These are phyloP conservation scores for Drosophila melanosoma DNA, from an alignment of 2,888 invertebrate species.

Conservation along the genomic window DNA sequence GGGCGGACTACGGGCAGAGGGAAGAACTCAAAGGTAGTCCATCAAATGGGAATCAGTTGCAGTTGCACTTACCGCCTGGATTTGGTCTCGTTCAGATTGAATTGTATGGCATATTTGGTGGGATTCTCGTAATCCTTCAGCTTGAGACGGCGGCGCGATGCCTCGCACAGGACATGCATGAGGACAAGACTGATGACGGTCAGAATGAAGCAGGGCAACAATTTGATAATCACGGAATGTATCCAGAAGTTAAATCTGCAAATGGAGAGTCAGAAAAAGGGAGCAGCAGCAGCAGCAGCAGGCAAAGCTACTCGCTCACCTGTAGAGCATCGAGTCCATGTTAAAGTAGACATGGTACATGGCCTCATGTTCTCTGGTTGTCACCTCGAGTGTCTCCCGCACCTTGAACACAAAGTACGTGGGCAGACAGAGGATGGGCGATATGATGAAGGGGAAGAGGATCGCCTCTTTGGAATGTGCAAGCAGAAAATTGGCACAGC, in stretches of 20 bases:
- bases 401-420: constrained; percentile 91
- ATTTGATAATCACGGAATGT: constrained; percentile 90
- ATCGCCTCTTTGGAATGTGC: constrained; percentile 92
- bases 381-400: constrained; percentile 80
- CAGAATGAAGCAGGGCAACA: constrained; percentile 90
- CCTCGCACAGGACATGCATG: constrained; percentile 89
- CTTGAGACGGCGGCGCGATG: constrained; percentile 90
- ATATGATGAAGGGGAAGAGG: constrained; percentile 90
- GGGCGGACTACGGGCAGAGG: constrained; percentile 57
- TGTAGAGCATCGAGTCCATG: constrained; percentile 82
- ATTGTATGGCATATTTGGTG: constrained; percentile 84
- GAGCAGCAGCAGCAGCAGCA: too few relatives aligned
- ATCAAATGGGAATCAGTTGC: not conserved
- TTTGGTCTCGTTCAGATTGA: constrained; percentile 69
- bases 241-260: constrained; percentile 89
- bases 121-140: constrained; percentile 88
- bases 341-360: constrained; percentile 83
- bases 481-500: constrained; percentile 91
- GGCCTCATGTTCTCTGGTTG: constrained; percentile 67
- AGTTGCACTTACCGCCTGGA: constrained; percentile 58
- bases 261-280: not conserved
- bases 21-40: not conserved
- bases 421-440: constrained; percentile 93
- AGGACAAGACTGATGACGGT: constrained; percentile 89
- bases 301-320: constrained; percentile 65